Percentiles rank a stretch among this genome's conserved stretches.
Conservation (phyloP, 2,797 vertebrate species). For the Echiichthys vipera region DNA sequence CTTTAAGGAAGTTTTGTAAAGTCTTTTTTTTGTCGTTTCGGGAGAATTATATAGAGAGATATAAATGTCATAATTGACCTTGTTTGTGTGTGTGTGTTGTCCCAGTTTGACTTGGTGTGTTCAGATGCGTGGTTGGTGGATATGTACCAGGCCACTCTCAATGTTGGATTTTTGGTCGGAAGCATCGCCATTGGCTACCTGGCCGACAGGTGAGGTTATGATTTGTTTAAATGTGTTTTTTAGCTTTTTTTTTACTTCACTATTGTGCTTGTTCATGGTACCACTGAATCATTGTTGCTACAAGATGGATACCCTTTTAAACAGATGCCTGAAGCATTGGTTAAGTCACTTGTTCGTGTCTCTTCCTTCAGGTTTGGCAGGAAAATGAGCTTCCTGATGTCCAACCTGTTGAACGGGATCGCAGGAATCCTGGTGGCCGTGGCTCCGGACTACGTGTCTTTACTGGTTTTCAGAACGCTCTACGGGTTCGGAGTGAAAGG, state of each 20-base stretch:
- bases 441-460: constrained; percentile 88
- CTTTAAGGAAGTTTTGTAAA: not conserved
- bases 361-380: constrained; percentile 89
- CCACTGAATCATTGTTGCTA: not conserved
- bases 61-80: not conserved
- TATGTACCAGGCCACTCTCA: constrained; percentile 91
- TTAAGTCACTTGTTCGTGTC: not conserved
- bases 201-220: constrained; percentile 89
- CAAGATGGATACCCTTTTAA: not conserved
- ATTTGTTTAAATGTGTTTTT: no score
- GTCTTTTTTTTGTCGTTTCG: not conserved
- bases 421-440: constrained; percentile 92
- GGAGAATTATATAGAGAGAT: accelerated
- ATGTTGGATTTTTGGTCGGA: constrained; percentile 92
- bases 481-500: constrained; percentile 94
- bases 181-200: constrained; percentile 92
- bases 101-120: constrained; percentile 94
- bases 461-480: constrained; percentile 91
- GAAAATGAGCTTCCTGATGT: constrained; percentile 89
- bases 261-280: no score
- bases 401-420: constrained; percentile 88
- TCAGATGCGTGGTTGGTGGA: constrained; percentile 91
- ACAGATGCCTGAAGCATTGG: not conserved
- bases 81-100: constrained; percentile 17
- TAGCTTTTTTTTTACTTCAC: no score